Percentiles rank a stretch among this genome's conserved stretches.
Evolutionary conservation across 2,888 invertebrate species (phyloP).

Genomic region (Monopis laevigella): DNA sequence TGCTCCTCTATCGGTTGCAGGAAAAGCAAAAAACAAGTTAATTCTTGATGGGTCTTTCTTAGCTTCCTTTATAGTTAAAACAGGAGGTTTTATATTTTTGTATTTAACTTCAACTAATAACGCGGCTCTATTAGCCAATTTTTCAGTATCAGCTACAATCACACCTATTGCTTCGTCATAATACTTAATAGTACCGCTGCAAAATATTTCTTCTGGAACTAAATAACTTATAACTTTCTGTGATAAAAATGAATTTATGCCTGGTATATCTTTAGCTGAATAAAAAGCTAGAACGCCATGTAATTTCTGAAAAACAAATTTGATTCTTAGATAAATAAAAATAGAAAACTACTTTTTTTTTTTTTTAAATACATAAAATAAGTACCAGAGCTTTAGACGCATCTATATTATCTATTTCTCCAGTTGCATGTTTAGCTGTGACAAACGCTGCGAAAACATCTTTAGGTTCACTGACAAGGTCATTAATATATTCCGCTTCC

Average conservation of each 20-base stretch:
- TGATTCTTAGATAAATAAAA: too few relatives aligned
- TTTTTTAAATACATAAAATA: too few relatives aligned
- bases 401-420: conserved; percentile 69
- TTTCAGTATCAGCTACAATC: conserved; percentile 69
- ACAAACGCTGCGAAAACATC: conserved; percentile 77
- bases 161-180: conserved; percentile 76
- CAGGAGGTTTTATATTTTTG: conserved; percentile 38
- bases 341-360: too few relatives aligned
- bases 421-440: conserved; percentile 56
- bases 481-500: conserved; percentile 73
- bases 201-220: conserved; percentile 53
- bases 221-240: conserved; percentile 23
- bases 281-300: conserved; percentile 73
- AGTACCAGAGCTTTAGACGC: conserved; percentile 70
- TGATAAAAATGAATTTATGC: conserved; percentile 66
- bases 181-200: conserved; percentile 63
- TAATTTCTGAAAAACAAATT: conserved; percentile 54
- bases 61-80: conserved; percentile 34
- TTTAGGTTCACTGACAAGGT: conserved; percentile 62
- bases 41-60: conserved; percentile 34
- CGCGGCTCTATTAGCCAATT: conserved; percentile 66
- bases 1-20: conserved; percentile 36
- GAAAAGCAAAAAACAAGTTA: conserved; percentile 26
- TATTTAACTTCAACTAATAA: conserved; percentile 67
- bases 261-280: conserved; percentile 74